Evolutionary conservation across 2,797 vertebrate genomes (phyloP).

Genomic region (Vespertilio murinus): DNA sequence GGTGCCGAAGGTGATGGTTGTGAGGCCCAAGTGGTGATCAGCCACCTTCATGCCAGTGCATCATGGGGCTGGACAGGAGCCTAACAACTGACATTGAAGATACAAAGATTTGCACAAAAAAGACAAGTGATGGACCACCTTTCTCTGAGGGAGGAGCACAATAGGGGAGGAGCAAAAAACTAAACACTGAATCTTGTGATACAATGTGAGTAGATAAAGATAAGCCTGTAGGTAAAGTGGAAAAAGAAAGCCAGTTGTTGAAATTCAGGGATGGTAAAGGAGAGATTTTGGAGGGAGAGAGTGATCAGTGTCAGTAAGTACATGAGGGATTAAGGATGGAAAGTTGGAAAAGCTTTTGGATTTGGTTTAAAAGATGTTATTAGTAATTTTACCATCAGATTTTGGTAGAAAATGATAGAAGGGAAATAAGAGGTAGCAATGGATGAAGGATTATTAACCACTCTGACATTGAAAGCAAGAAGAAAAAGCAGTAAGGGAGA

Average conservation of each 20-base stretch:
- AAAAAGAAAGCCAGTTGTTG: background rate
- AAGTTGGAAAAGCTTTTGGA: conserved; percentile 11
- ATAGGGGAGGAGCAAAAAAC: background rate
- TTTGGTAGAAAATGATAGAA: background rate
- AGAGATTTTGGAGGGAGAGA: background rate
- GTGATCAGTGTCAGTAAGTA: background rate
- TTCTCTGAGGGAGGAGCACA: background rate
- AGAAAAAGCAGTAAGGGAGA: background rate
- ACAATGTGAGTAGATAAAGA: background rate
- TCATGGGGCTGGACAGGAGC: background rate
- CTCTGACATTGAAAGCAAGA: background rate
- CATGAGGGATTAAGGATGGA: background rate
- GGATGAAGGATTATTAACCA: background rate
- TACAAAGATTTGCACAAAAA: background rate
- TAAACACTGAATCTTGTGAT: background rate
- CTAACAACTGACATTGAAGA: background rate
- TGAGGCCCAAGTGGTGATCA: background rate
- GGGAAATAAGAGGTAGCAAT: background rate
- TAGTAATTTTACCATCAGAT: background rate
- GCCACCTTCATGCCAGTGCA: background rate
- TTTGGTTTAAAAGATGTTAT: background rate
- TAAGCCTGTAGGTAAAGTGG: no score
- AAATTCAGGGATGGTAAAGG: background rate
- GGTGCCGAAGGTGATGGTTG: background rate
- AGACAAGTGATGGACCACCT: background rate